Evolutionary conservation across 2,888 invertebrate genomes (phyloP).

Genomic region (Taphrorychus bicolor): DNA sequence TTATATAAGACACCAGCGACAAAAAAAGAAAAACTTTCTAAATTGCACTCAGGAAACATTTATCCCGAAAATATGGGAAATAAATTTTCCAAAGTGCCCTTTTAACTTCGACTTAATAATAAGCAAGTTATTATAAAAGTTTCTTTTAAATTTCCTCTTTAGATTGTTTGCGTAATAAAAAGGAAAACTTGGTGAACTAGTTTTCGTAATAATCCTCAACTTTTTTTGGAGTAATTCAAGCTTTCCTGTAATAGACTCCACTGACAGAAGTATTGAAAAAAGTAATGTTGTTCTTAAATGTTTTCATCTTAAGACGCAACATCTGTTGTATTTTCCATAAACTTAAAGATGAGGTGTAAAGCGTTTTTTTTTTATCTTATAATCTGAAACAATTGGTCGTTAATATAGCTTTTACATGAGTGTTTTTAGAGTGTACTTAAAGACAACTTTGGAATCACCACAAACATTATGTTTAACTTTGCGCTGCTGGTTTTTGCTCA

Average conservation of each 20-base stretch:
- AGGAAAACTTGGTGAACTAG: not conserved
- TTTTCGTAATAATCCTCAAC: not conserved
- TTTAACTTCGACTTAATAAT: conserved; percentile 1
- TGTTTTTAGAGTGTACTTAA: no score
- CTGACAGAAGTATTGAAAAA: not conserved
- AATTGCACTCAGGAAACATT: not conserved
- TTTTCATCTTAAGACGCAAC: no score
- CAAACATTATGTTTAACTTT: no score
- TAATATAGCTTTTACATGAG: no score
- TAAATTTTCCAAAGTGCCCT: conserved; percentile 1
- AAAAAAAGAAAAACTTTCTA: not conserved
- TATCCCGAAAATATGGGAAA: not conserved
- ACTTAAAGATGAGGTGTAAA: no score
- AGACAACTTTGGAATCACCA: no score
- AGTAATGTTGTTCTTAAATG: no score
- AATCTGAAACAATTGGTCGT: no score
- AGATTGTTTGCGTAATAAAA: not conserved
- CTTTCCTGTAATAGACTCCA: not conserved
- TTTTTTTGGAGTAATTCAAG: not conserved
- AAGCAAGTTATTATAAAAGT: conserved; percentile 4
- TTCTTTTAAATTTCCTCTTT: conserved; percentile 3
- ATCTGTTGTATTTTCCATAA: no score
- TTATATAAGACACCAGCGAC: not conserved
- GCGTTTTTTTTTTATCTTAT: no score
- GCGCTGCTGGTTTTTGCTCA: no score